Base-by-base conservation (phyloP, 2,113 vertebrate genomes). In the Fulica atra region DNA sequence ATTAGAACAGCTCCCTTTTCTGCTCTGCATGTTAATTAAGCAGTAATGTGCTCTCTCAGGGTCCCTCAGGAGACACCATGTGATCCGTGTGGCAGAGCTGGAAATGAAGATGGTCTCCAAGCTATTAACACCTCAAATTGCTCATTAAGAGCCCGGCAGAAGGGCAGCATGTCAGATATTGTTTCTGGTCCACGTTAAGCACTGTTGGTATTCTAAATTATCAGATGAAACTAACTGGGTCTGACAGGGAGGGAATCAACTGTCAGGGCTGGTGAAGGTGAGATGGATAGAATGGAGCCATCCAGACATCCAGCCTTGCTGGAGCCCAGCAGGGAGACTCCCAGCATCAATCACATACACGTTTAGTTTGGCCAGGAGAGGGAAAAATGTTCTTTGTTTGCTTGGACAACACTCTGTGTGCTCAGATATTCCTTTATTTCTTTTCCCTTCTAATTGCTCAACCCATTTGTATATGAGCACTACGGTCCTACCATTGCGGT, bases 171-270 rank as follows among this genome's bases (percentile, higher is more conserved):
- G 88, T 86, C 92, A 76, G 53, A 61, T 77, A 65, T 69, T 95
- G 42, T 83, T 97, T 91, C 74, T 65, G 74, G 78, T 70, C 71
- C 36, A 7, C 81, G 54, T 90, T 80, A 97, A 95, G 91, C 87
- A 61, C 81, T 89, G 50, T 77, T 93, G 94, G 74, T 93, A 68
- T 95, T 95, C 95, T 84, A 79, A 96, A 96, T 90, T 92, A 94
- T 95, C 92, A 51, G 73, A 89, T 93, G 60, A 74, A 91, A 89
- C 91, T 88, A 76, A 92, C 56, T 84, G 81, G 48, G 42, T 72
- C 96, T 96, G 91, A 89, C 89, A 88, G 86, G 9, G 31, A 70
- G 76, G 81, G 71, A 89, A 92, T 95, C 21, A 10, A 93, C 80
- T 79, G 95, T 36, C 91, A 81, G 87, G 93, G 68, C 89, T 95